phyloP scores from a whole-genome alignment of 2,888 invertebrate species.

The Diarsia rubi region DNA sequence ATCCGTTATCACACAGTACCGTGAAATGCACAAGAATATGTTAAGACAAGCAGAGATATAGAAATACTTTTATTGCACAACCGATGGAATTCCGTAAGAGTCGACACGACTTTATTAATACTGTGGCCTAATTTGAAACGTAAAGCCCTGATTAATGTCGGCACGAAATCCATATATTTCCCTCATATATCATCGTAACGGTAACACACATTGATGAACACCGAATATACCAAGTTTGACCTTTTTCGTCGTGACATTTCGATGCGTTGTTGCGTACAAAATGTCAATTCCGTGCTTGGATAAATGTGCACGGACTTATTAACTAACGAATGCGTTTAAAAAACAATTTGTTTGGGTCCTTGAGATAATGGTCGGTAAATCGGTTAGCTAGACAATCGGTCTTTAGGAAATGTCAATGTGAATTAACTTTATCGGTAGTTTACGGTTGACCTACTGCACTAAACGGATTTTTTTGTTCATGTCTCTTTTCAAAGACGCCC shows the following conservation, averaged over 20 bases:
- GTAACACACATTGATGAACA: slow-evolving; percentile 58
- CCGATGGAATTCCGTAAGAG: slow-evolving; percentile 42
- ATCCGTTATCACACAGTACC: neutral
- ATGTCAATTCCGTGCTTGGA: slow-evolving; percentile 87
- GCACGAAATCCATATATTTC: slow-evolving; percentile 66
- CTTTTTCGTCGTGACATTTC: slow-evolving; percentile 84
- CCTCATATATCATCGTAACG: slow-evolving; percentile 64
- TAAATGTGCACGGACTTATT: slow-evolving; percentile 66
- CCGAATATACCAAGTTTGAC: slow-evolving; percentile 72
- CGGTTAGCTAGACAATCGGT: slow-evolving; percentile 28
- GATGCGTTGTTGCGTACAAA: slow-evolving; percentile 82
- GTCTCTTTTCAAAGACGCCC: neutral
- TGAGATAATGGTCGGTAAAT: slow-evolving; percentile 44
- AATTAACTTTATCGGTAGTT: slow-evolving; percentile 25
- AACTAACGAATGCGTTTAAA: slow-evolving; percentile 63
- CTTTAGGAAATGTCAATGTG: slow-evolving; percentile 52
- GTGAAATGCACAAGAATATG: slow-evolving; percentile 27
- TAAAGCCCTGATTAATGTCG: slow-evolving; percentile 64
- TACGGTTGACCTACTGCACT: slow-evolving; percentile 13
- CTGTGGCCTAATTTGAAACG: slow-evolving; percentile 56
- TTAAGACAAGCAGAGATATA: slow-evolving; percentile 15
- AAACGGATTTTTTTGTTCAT: slow-evolving; percentile 11
- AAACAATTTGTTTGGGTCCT: slow-evolving; percentile 54
- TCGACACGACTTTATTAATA: slow-evolving; percentile 52
- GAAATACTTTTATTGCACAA: slow-evolving; percentile 34